Percentiles rank a stretch among this genome's conserved stretches.
phyloP scores from a whole-genome alignment of 2,888 invertebrate species.

The Eumacrocentrus americanus region DNA sequence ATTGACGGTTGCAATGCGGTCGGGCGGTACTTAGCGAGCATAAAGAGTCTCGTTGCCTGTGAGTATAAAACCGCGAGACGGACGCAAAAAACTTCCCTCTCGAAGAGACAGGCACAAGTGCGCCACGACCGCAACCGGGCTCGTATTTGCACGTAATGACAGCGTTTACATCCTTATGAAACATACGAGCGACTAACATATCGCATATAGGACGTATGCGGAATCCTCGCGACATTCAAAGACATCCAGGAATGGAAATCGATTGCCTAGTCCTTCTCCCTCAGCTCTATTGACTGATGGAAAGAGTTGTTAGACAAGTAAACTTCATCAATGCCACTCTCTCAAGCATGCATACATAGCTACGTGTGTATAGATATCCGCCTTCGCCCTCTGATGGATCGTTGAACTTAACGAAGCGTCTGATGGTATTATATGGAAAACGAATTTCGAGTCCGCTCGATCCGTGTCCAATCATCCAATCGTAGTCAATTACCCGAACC shows the following conservation, averaged over 20 bases:
- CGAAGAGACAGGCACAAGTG: constrained; percentile 12
- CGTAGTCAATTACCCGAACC: constrained; percentile 58
- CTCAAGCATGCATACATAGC: neutral
- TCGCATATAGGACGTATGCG: constrained; percentile 27
- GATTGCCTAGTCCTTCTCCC: constrained; percentile 11
- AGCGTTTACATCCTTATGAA: constrained; percentile 46
- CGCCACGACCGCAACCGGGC: constrained; percentile 40
- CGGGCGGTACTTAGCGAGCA: constrained; percentile 33
- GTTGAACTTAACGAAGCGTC: constrained; percentile 59
- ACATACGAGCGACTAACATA: no score
- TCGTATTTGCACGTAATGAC: constrained; percentile 45
- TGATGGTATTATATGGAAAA: constrained; percentile 49
- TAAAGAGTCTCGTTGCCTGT: constrained; percentile 36
- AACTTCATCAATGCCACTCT: neutral
- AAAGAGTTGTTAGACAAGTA: neutral
- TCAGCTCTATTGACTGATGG: neutral
- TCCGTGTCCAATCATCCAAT: constrained; percentile 61
- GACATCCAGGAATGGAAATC: constrained; percentile 2
- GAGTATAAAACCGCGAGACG: constrained; percentile 10
- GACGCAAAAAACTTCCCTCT: neutral
- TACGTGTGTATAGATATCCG: neutral
- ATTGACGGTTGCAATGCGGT: constrained; percentile 38
- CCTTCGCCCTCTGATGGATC: constrained; percentile 41
- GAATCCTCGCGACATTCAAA: constrained; percentile 42
- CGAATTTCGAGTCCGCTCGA: constrained; percentile 50